phyloP scores from a whole-genome alignment of 2,888 invertebrate genomes.

The Drosophila planitibia region DNA sequence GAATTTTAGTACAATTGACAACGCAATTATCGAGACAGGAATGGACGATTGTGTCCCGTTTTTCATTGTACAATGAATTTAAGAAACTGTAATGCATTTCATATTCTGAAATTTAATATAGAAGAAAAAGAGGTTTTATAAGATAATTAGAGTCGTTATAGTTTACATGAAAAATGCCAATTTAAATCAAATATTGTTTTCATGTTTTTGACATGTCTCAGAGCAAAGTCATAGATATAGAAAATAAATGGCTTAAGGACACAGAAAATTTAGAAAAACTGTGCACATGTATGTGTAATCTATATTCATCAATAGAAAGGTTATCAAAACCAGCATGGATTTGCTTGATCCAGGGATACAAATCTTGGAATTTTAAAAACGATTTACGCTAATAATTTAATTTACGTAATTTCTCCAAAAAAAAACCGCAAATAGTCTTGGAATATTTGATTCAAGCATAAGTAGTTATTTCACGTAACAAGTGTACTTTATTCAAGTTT shows the following conservation, averaged over 20 bases:
- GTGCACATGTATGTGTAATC: not conserved
- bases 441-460: not conserved
- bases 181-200: not conserved
- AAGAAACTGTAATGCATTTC: too few species aligned
- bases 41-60: not conserved
- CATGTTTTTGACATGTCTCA: not conserved
- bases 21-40: not conserved
- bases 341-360: not conserved
- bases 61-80: too few species aligned
- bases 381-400: not conserved
- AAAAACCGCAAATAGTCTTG: not conserved
- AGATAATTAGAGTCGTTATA: not conserved
- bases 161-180: not conserved
- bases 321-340: not conserved
- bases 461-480: not conserved
- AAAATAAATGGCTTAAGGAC: too few species aligned
- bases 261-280: not conserved
- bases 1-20: not conserved
- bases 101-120: not conserved
- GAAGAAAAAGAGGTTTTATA: not conserved
- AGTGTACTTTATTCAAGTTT: not conserved
- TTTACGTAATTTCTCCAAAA: not conserved
- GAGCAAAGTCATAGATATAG: not conserved
- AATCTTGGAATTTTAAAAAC: not conserved
- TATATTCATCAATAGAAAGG: not conserved